Evolutionary conservation across 2,113 vertebrate genomes (phyloP).

Genomic region (Otis tarda): DNA sequence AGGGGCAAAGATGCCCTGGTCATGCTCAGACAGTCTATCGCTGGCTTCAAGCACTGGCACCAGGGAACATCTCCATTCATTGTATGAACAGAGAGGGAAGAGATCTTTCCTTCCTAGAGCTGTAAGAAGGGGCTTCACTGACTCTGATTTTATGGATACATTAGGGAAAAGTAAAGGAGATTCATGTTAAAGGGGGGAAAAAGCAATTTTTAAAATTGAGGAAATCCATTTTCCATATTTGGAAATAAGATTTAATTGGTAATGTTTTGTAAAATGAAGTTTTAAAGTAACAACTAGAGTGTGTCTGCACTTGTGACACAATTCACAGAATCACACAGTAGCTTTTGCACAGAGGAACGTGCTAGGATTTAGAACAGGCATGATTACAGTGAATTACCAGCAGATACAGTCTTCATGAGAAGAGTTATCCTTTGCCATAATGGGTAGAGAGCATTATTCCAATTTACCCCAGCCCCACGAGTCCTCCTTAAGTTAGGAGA

Average conservation of each 20-base stretch:
- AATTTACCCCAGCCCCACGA: neutral
- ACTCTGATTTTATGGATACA: neutral
- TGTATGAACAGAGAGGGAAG: neutral
- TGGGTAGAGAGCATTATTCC: neutral
- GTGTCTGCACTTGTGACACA: neutral
- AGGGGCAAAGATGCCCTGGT: neutral
- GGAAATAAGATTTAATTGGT: neutral
- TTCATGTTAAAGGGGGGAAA: neutral
- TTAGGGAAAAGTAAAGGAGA: neutral
- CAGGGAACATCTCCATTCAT: neutral
- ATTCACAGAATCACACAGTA: neutral
- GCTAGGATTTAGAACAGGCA: neutral
- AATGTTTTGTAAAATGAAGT: neutral
- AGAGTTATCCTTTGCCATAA: neutral
- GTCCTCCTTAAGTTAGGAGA: neutral
- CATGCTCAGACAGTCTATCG: neutral
- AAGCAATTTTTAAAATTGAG: neutral
- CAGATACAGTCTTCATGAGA: neutral
- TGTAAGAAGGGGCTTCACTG: neutral
- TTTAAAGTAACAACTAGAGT: neutral
- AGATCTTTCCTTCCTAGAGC: neutral
- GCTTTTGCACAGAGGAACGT: neutral
- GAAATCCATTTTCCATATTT: fast-evolving
- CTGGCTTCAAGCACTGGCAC: neutral
- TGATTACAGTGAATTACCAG: neutral